These are phyloP conservation scores for Baronia brevicornis DNA, from an alignment of 2,888 invertebrate species.

Conservation along the genomic window DNA sequence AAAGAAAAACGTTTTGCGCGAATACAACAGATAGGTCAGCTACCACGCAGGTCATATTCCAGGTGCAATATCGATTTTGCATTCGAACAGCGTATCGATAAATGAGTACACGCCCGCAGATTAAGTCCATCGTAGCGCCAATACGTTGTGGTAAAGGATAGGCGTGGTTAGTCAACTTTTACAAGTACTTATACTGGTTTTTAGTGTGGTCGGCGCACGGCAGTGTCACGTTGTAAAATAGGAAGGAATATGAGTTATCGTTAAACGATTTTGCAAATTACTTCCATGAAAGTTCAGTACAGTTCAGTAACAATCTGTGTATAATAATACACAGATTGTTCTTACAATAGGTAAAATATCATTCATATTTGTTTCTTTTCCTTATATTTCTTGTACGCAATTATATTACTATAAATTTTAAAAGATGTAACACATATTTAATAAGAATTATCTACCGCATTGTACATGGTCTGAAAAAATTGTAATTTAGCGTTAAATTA, in stretches of 20 bases:
- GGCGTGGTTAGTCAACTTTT: conserved; percentile 37
- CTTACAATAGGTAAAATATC: too few relatives aligned
- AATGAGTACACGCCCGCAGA: conserved; percentile 26
- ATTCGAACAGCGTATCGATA: conserved; percentile 34
- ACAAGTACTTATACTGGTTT: conserved; percentile 47
- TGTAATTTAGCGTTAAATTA: too few relatives aligned
- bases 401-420: too few relatives aligned
- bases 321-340: too few relatives aligned
- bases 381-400: too few relatives aligned
- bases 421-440: too few relatives aligned
- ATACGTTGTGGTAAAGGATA: conserved; percentile 29
- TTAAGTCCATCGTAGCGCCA: conserved; percentile 18
- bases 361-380: too few relatives aligned
- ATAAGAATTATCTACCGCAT: too few relatives aligned
- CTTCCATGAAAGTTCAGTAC: background rate
- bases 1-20: conserved; percentile 25
- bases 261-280: too few relatives aligned
- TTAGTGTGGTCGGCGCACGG: conserved; percentile 23
- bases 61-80: conserved; percentile 41
- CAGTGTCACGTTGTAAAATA: conserved; percentile 28
- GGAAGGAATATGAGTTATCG: conserved; percentile 39
- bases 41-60: conserved; percentile 36
- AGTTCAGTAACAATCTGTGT: background rate
- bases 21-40: conserved; percentile 41
- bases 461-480: too few relatives aligned